Evolutionary conservation across 2,888 invertebrate genomes (phyloP).

Genomic region (Drosophila falleni): DNA sequence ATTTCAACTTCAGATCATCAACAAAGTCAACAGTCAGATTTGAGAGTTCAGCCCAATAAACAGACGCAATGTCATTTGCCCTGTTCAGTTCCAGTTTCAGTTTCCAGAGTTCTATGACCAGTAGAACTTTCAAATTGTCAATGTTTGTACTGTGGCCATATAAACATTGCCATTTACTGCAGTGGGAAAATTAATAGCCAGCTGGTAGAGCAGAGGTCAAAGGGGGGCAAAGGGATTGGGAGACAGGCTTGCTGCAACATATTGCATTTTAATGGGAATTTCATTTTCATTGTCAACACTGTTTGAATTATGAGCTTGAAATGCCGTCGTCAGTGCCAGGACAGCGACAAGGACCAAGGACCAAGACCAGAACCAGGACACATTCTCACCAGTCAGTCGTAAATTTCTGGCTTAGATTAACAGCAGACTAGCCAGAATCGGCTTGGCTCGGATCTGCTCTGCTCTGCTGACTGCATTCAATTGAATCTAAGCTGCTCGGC

Average conservation of each 20-base stretch:
- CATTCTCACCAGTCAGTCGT: constrained; percentile 47
- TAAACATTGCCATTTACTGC: constrained; percentile 53
- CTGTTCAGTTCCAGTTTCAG: neutral
- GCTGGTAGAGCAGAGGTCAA: constrained; percentile 1
- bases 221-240: neutral
- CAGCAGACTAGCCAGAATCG: constrained; percentile 28
- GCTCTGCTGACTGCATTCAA: constrained; percentile 53
- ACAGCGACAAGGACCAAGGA: constrained; percentile 8
- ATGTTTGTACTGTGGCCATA: constrained; percentile 61
- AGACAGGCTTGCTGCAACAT: constrained; percentile 68
- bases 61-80: constrained; percentile 22
- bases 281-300: constrained; percentile 79
- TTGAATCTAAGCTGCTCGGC: constrained; percentile 58
- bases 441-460: constrained; percentile 3
- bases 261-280: constrained; percentile 79
- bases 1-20: constrained; percentile 26
- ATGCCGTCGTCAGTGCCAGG: constrained; percentile 21
- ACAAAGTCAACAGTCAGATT: constrained; percentile 35
- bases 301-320: constrained; percentile 72
- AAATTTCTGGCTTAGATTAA: constrained; percentile 73
- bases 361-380: constrained; percentile 13
- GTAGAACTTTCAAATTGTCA: constrained; percentile 44
- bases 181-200: constrained; percentile 30
- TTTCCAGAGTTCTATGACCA: constrained; percentile 20
- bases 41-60: neutral